These are phyloP conservation scores for Microplitis deprimator DNA, from an alignment of 2,888 invertebrate genomes.

Conservation along the genomic window DNA sequence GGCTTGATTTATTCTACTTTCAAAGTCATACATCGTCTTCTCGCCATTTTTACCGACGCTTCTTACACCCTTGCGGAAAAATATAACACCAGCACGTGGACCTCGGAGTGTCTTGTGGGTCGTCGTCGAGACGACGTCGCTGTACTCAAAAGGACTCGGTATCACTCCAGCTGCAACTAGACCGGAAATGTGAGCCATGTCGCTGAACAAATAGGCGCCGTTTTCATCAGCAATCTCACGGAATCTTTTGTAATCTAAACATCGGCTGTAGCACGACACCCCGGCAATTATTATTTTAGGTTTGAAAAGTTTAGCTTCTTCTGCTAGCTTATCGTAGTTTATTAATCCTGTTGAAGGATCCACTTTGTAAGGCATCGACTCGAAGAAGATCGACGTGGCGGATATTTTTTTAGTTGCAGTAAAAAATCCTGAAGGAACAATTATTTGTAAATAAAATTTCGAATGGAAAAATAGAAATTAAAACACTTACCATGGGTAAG, in stretches of 20 bases:
- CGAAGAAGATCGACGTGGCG: conserved; percentile 97
- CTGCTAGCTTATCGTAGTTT: conserved; percentile 90
- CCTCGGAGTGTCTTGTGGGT: conserved; percentile 95
- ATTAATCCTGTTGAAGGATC: conserved; percentile 87
- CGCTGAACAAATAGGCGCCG: conserved; percentile 90
- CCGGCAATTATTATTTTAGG: conserved; percentile 96
- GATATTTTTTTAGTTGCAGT: conserved; percentile 93
- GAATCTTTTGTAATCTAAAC: conserved; percentile 92
- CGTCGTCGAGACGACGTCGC: conserved; percentile 94
- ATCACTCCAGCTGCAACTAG: conserved; percentile 90
- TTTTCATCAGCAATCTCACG: conserved; percentile 86
- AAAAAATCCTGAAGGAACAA: conserved; percentile 78
- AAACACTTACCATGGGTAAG: conserved; percentile 81
- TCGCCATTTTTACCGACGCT: conserved; percentile 86
- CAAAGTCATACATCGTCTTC: conserved; percentile 89
- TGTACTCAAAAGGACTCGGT: conserved; percentile 90
- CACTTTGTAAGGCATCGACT: conserved; percentile 98
- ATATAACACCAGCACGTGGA: conserved; percentile 91
- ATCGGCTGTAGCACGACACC: conserved; percentile 93
- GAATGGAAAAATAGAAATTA: not conserved
- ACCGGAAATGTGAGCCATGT: conserved; percentile 97
- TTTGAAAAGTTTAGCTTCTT: conserved; percentile 88
- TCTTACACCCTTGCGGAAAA: conserved; percentile 91
- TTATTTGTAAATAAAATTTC: not conserved
- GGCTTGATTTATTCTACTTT: conserved; percentile 87